Base-by-base conservation (phyloP, 2,113 vertebrate genomes). In the Verasper variegatus region DNA sequence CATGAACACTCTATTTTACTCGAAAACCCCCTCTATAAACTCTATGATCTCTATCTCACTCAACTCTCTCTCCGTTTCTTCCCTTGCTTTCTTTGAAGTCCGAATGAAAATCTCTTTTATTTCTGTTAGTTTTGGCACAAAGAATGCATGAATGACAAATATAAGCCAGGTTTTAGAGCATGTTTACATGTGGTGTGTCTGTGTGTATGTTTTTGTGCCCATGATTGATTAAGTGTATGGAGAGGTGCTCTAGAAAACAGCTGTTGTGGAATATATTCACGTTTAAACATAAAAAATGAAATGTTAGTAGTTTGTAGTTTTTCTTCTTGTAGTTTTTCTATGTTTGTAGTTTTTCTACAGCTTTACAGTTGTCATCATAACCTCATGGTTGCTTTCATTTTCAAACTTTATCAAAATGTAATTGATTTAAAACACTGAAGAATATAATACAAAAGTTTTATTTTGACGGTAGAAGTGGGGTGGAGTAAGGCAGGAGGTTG, bases 401-500 rank as follows among this genome's bases (percentile, higher is more conserved):
- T 49, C 45, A 54, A 21, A 54, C 5, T 54, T 21, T 8, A 9
- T 49, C 45, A 49, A 49, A 49, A 49, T 49, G 4, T 5, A 49
- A 18, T 49, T 49, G 4, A 18, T 49, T 17, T 49, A 49, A 14
- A 45, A 45, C 14, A 45, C 42, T 49, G 15, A 17, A 47, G 40
- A 40, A 40, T 40, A 37, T 37, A 37, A 37, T 47, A n/a, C 18
- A 49, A 37, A 37, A 2, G 7, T 77, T 20, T 35, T 9, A 52
- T 55, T 55, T 55, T 23, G 31, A 67, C 55, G 49, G 54, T 60
- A 57, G 64, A 83, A 57, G 69, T 37, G 60, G 37, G 72, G 35
- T 60, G 67, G 61, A 71, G 68, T 42, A 11, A 76, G 23, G 21
- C 14, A 7, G 40, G 55, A 76, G 84, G 83, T 84, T 86, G 74